Base-by-base conservation (phyloP, 2,888 invertebrate genomes). In the Aricia artaxerxes region DNA sequence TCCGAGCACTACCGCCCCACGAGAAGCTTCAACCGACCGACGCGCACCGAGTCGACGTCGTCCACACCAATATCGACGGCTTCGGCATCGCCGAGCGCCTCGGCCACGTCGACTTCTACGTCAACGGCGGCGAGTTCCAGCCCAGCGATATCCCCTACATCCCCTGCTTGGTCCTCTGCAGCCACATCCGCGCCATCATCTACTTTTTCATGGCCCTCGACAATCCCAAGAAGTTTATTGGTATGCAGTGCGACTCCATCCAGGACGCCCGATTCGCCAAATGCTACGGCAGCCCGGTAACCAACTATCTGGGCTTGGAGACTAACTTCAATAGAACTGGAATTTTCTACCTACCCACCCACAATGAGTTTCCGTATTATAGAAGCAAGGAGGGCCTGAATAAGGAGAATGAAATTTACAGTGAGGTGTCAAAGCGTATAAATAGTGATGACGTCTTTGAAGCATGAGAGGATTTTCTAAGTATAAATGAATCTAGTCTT, bases 51-150 rank as follows among this genome's bases (percentile, higher is more conserved):
- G 92, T 94, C 0, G 93, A 94, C 72, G 84, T 92, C 0, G 60
- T 94, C 0, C 94, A 94, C 61, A 93, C 94, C 0, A 94, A 94
- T 79, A 94, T 94, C 2, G 94, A 94, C 53, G 94, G 94, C 0
- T 94, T 94, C 79, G 94, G 94, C 0, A 92, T 91, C 4, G 93
- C 94, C 0, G 92, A 93, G 77, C 84, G 86, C 0, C 73, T 93
- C 0, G 94, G 93, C 0, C 92, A 94, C 79, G 82, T 94, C 0
- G 94, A 94, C 64, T 89, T 90, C 72, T 94, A 94, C 64, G 92
- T 88, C 0, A 94, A 94, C 38, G 94, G 94, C 0, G 94, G 94
- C 0, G 94, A 94, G 77, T 94, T 84, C 44, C 94, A 94, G 82
- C 94, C 94, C 0, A 77, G 90, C 0, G 93, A 93, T 77, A 85